Evolutionary conservation across 2,113 vertebrate species (phyloP), one percentile per base, ranked within the genome.

Genomic region (Astur gentilis): DNA sequence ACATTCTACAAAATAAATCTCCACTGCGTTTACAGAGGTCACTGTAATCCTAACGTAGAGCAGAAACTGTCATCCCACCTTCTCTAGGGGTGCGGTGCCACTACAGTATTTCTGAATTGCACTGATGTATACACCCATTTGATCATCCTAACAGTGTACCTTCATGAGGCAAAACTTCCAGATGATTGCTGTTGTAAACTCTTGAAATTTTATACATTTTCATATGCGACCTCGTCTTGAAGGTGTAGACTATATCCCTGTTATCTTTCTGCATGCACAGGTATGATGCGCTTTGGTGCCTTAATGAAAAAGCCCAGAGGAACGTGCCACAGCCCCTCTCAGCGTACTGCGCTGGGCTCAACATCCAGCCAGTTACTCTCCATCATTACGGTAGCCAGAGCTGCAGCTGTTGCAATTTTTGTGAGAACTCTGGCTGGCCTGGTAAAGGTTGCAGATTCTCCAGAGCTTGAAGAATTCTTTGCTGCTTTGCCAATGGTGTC

Each of bases 391-490:
- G 86, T 27, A 73, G 76, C 92, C 93, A 94, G 82, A 88, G 92
- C 89, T 81, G 36, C 71, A 88, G 15, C 66, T 95, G 75, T 91
- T 88, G 64, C 72, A 87, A 34, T 90, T 94, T 92, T 87, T 36
- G 25, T 64, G 84, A 97, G 93, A 78, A 90, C 86, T 85, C 82
- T 62, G 88, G 55, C 36, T 95, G 83, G 69, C 82, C 65, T 71
- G 40, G 72, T 54, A 83, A 97, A 96, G 65, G 86, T 50, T 97
- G 76, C 65, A 93, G 87, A n/a, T 69, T 93, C 87, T 94, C 80
- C 90, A 95, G 52, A 94, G 70, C 25, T 22, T 92, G 94, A 95
- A 92, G 84, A 69, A 79, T 76, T 89, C 40, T 71, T 95, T 54
- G 69, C 84, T 94, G 12, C 95, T 97, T 87, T 81, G 57, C 36